Conservation (phyloP, 2,113 vertebrate species). For the Suncus etruscus region DNA sequence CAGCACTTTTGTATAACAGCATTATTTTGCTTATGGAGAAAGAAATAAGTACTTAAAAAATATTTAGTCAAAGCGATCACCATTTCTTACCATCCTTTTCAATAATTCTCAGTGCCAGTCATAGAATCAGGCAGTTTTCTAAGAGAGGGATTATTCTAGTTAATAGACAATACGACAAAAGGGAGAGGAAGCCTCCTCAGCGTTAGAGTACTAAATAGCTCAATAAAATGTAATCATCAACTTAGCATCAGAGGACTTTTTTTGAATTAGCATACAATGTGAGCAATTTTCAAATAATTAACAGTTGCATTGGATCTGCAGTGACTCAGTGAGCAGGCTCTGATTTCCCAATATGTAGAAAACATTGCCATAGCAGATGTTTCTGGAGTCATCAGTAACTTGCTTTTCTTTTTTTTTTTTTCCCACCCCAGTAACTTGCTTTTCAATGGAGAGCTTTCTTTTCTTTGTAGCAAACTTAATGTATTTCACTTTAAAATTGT, state of each 20-base stretch:
- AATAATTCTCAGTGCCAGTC: background rate
- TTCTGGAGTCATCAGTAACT: background rate
- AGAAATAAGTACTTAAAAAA: slow-evolving; percentile 13
- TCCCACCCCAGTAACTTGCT: background rate
- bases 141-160: slow-evolving; percentile 21
- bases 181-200: background rate
- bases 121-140: background rate
- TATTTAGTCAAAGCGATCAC: slow-evolving; percentile 34
- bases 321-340: background rate
- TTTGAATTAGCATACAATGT: background rate
- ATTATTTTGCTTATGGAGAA: background rate
- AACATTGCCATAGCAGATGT: slow-evolving; percentile 48
- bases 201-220: background rate
- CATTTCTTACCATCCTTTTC: slow-evolving; percentile 3
- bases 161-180: background rate
- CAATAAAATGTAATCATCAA: slow-evolving; percentile 64
- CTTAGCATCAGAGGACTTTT: background rate
- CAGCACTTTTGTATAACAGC: fast-evolving
- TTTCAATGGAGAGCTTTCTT: slow-evolving; percentile 1
- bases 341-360: background rate
- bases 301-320: slow-evolving; percentile 27
- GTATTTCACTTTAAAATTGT: background rate
- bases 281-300: slow-evolving; percentile 45
- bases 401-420: too few relatives aligned
- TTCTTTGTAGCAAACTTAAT: slow-evolving; percentile 43